Conservation (phyloP, 2,113 vertebrate genomes). For the Bufo bufo region DNA sequence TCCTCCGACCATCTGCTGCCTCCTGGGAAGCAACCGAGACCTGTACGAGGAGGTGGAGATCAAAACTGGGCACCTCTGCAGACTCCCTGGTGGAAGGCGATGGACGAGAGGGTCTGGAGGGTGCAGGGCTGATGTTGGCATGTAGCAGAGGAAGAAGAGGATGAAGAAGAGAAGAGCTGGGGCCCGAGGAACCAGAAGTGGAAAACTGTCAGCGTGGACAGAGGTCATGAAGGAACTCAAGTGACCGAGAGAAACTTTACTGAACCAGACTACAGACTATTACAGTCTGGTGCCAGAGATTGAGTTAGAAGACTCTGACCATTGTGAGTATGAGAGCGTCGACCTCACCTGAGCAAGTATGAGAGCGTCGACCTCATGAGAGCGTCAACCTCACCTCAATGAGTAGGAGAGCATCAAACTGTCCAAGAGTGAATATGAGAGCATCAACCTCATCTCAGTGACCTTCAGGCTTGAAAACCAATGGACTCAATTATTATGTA, state of each 20-base stretch:
- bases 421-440: conserved; percentile 82
- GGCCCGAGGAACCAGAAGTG: conserved; percentile 69
- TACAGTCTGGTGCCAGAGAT: conserved; percentile 88
- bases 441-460: conserved; percentile 72
- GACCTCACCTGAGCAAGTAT: conserved; percentile 78
- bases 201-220: conserved; percentile 80
- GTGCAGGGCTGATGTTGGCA: conserved; percentile 16
- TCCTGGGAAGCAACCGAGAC: conserved; percentile 76
- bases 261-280: conserved; percentile 84
- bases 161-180: conserved; percentile 54
- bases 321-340: conserved; percentile 82
- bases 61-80: conserved; percentile 71
- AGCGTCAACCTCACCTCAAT: conserved; percentile 74
- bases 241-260: conserved; percentile 84
- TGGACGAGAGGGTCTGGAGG: not conserved
- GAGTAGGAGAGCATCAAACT: conserved; percentile 82
- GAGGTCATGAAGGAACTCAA: conserved; percentile 89
- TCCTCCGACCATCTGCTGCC: conserved; percentile 71
- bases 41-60: conserved; percentile 86
- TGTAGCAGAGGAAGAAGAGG: conserved; percentile 59
- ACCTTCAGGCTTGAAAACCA: not conserved
- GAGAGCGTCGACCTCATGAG: conserved; percentile 81
- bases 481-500: not conserved
- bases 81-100: conserved; percentile 65
- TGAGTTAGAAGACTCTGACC: conserved; percentile 85